Evolutionary conservation across 2,113 vertebrate species (phyloP), one percentile per base, ranked within the genome.

Genomic region (Scortum barcoo): DNA sequence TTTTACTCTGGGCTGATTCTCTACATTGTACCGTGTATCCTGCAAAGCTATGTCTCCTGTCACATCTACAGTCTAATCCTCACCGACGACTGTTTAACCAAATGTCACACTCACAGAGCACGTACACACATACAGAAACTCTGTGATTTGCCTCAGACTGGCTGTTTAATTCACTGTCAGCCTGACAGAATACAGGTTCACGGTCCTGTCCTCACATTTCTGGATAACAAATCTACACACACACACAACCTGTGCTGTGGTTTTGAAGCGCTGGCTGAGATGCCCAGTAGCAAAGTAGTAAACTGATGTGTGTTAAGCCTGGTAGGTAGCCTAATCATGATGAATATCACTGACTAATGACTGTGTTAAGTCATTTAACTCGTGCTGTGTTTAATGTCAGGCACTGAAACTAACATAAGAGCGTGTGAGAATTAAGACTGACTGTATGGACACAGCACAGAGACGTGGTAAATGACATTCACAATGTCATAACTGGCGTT

Each of bases 121-220:
- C 56, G 36, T 42, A 79, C 58, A 63, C 61, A 58, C 38, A 63
- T 8, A 24, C 40, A 84, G 61, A 86, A 48, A 70, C 46, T 48
- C 16, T 38, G 61, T 57, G 76, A 84, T 72, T 75, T 51, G 33
- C 61, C 61, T 51, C 58, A 78, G 78, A 83, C 84, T 56, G 22
- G 38, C 74, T 93, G 90, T 93, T 93, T 91, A 92, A 91, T 78
- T 89, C 69, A 20, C 81, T 84, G 91, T 93, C 91, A 91, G 1
- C 40, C 72, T 87, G 91, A 94, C 76, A 73, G 56, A 89, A 81
- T 28, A 36, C 91, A 93, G 93, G 73, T 88, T 81, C 86, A 48
- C 73, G 68, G 74, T 53, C 48, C 65, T 58, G 53, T 83, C 73
- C 68, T 74, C 67, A 83, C 73, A 83, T 68, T 46, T 67, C 62